Base-by-base conservation (phyloP, 1,140 invertebrate genomes). In the Mya arenaria region DNA sequence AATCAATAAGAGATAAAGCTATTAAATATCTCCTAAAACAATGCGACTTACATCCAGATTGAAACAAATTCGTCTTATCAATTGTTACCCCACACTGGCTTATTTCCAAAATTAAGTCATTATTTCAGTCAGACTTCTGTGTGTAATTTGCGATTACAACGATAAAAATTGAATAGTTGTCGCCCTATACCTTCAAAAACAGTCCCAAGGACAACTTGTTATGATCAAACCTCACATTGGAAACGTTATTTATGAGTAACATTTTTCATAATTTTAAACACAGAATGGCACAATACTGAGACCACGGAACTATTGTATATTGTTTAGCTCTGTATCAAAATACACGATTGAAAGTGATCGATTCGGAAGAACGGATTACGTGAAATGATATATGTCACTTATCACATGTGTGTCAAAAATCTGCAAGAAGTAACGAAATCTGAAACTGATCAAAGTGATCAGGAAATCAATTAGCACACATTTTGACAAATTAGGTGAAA, bases 161-260 rank as follows among this genome's bases (percentile, higher is more conserved):
- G 32, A 69, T 32, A 68, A 15, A 68, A 30, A 19, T n/a, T 13
- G 15, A 23, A 2, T 52, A 19, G 56, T 55, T 72, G 68, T 56
- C 56, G 56, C 4, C 34, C n/a, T 72, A 56, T 25, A 55, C 48
- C 68, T 72, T 72, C 68, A 72, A 72, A 56, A 55, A n/a, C 44
- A 72, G 56, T 56, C 48, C 36, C 68, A 72, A 72, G 44, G 68
- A 72, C 68, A 72, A 72, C 52, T 10, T 52, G 68, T 72, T 68
- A 44, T 68, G 37, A 68, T 68, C 37, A 44, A 68, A 68, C 36
- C 32, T 39, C 32, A 41, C 17, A 5, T 68, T 3, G 37, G 48
- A 68, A 68, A 68, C 39, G 4, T 44, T 32, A 62, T 62, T 4
- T 41, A 30, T 23, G 44, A 34, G 19, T 55, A 55, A 69, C 30